A percentile compares a stretch with the other conserved stretches of the same genome.
phyloP scores from a whole-genome alignment of 2,113 vertebrate species.

The Sylvilagus bachmani region DNA sequence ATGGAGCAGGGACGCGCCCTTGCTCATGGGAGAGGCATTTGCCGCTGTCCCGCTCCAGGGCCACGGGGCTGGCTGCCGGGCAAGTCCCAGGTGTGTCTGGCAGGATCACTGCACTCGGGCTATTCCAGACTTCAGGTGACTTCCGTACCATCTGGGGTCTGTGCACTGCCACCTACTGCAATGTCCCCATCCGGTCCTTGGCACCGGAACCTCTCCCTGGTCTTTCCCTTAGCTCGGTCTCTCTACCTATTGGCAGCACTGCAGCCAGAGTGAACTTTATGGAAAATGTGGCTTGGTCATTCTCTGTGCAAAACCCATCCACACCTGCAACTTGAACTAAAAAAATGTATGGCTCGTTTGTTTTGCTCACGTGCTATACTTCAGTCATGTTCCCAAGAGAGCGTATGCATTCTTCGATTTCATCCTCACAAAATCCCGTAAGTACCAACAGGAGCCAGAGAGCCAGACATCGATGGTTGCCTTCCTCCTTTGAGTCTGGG shows the following conservation, averaged over 20 bases:
- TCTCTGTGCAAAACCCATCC: neutral
- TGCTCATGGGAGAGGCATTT: neutral
- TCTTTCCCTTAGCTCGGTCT: neutral
- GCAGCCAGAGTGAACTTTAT: neutral
- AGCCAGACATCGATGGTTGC: neutral
- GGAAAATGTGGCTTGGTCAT: neutral
- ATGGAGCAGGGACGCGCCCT: neutral
- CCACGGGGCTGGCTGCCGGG: neutral
- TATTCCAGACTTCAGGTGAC: neutral
- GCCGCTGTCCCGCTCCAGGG: neutral
- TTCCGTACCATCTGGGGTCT: neutral
- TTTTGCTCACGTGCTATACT: neutral
- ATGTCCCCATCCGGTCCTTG: neutral
- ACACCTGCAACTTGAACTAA: neutral
- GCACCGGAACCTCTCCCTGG: neutral
- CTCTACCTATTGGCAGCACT: neutral
- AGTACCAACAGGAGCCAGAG: neutral
- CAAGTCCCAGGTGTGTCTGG: too few species aligned
- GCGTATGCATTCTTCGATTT: neutral
- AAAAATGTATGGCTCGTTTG: neutral
- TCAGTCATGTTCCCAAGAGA: neutral
- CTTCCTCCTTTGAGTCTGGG: too few species aligned
- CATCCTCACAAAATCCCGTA: neutral
- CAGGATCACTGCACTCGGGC: rapidly evolving
- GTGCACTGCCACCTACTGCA: neutral